Evolutionary conservation across 2,888 invertebrate genomes (phyloP).

Genomic region (Tachina lurida): DNA sequence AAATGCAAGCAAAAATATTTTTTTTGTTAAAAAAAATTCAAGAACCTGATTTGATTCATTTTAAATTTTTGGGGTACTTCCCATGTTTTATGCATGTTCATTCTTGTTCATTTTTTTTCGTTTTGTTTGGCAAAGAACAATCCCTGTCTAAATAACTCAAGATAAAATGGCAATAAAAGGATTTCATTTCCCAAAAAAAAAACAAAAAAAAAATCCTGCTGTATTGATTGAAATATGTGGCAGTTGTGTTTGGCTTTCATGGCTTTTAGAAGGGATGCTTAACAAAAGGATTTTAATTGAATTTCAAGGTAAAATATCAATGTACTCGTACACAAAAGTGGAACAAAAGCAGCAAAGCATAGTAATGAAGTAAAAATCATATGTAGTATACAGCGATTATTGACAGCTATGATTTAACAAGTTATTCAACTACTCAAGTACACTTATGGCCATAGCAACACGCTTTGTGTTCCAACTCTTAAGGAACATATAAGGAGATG

Average conservation of each 20-base stretch:
- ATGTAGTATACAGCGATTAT: background rate
- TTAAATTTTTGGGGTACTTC: too few relatives aligned
- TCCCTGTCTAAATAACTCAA: background rate
- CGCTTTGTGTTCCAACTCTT: too few relatives aligned
- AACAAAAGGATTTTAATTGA: conserved; percentile 20
- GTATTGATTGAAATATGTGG: background rate
- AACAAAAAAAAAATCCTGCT: background rate
- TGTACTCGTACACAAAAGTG: background rate
- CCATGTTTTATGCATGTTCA: too few relatives aligned
- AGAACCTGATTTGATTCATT: too few relatives aligned
- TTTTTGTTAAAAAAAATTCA: too few relatives aligned
- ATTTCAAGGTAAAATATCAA: background rate
- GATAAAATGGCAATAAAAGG: background rate
- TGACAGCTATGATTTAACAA: background rate
- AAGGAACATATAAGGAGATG: too few relatives aligned
- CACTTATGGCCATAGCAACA: background rate
- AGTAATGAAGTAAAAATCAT: background rate
- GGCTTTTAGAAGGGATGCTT: background rate
- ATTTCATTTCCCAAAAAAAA: background rate
- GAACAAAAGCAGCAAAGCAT: background rate
- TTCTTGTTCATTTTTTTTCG: background rate
- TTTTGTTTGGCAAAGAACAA: background rate
- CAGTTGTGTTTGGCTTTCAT: background rate
- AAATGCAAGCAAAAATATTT: too few relatives aligned
- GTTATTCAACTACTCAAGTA: background rate